Evolutionary conservation across 37 sponge, comb jelly and placozoan species (phyloP).

Genomic region (Aplysina aerophoba): DNA sequence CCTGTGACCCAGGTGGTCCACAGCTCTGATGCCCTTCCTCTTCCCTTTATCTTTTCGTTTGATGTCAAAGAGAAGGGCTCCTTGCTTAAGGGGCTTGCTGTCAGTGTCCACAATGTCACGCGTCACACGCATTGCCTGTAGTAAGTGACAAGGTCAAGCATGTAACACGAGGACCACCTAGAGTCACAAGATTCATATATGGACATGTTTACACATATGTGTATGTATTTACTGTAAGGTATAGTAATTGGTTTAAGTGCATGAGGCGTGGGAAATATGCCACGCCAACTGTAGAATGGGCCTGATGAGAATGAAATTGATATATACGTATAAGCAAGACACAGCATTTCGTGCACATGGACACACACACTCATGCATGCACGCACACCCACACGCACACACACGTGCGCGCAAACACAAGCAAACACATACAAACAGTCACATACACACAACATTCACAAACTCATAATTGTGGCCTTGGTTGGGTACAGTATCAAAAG

Average conservation of each 20-base stretch:
- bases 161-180: not conserved
- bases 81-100: not conserved
- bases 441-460: too few species aligned
- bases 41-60: not conserved
- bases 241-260: not conserved
- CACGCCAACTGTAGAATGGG: not conserved
- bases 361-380: not conserved
- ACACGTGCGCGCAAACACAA: not conserved
- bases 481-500: too few species aligned
- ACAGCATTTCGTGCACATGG: not conserved
- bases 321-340: not conserved
- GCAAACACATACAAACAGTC: too few species aligned
- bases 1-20: not conserved
- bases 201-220: not conserved
- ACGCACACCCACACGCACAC: conserved; percentile 13
- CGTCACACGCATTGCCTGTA: conserved; percentile 2
- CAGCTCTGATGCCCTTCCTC: not conserved
- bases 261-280: not conserved
- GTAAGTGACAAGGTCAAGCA: not conserved
- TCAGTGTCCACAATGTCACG: conserved; percentile 10
- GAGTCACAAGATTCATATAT: not conserved
- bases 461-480: too few species aligned
- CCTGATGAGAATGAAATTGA: not conserved
- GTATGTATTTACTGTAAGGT: not conserved
- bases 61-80: conserved; percentile 3